Conservation (phyloP, 2,113 vertebrate species). For the Siniperca knerii region DNA sequence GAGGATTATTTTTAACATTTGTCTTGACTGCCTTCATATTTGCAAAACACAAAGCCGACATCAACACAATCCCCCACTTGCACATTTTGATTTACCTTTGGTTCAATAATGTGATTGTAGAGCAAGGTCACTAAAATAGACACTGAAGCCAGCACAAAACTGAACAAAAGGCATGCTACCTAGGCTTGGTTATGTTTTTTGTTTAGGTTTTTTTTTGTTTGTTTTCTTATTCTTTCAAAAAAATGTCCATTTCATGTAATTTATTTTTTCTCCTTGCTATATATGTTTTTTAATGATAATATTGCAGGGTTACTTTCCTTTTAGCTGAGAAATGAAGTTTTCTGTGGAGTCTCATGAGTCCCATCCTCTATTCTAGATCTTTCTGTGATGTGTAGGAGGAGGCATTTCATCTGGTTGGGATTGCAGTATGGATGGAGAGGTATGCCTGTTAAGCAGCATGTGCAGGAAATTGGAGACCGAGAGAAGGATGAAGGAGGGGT, state of each 20-base stretch:
- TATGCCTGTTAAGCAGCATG: conserved; percentile 88
- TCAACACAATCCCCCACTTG: conserved; percentile 40
- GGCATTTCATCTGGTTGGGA: conserved; percentile 88
- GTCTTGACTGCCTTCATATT: conserved; percentile 64
- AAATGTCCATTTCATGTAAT: conserved; percentile 42
- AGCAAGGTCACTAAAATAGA: conserved; percentile 71
- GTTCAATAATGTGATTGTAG: conserved; percentile 70
- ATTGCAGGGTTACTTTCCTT: conserved; percentile 70
- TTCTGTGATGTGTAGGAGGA: conserved; percentile 72
- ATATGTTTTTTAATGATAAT: conserved; percentile 43
- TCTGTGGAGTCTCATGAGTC: conserved; percentile 69
- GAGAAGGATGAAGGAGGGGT: conserved; percentile 74
- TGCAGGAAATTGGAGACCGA: conserved; percentile 80
- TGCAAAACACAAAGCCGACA: conserved; percentile 51
- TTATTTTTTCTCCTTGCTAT: conserved; percentile 45
- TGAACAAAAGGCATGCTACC: conserved; percentile 84
- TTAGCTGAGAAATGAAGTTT: conserved; percentile 62
- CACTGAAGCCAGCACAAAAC: conserved; percentile 86
- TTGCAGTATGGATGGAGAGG: conserved; percentile 83
- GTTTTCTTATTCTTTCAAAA: conserved; percentile 69
- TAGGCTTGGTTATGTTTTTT: conserved; percentile 74
- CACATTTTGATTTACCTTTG: conserved; percentile 73
- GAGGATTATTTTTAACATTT: conserved; percentile 39
- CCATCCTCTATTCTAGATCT: conserved; percentile 65
- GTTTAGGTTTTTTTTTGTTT: conserved; percentile 28